Percentiles rank a stretch among this genome's conserved stretches.
Evolutionary conservation across 1,140 invertebrate genomes (phyloP).

Genomic region (Scylla paramamosain): DNA sequence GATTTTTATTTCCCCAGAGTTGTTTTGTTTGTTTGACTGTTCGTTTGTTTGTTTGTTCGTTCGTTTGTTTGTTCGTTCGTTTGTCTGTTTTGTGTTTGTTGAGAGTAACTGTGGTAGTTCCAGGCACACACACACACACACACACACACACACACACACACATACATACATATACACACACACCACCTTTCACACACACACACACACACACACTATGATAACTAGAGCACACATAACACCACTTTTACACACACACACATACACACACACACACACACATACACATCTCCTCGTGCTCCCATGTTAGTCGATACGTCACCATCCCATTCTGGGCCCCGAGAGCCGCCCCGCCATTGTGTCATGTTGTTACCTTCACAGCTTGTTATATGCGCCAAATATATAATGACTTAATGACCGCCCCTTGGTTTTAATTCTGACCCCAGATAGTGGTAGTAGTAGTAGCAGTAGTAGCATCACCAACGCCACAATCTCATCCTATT

Average conservation of each 20-base stretch:
- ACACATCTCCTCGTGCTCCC: not conserved
- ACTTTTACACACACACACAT: constrained; percentile 38
- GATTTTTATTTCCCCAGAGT: too few species aligned
- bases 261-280: constrained; percentile 37
- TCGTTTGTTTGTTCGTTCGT: not conserved
- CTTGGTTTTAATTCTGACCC: not conserved
- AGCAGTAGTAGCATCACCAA: too few species aligned
- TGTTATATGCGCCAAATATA: constrained; percentile 73
- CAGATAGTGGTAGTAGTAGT: not conserved
- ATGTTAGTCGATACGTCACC: not conserved
- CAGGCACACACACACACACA: constrained; percentile 47
- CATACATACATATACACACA: constrained; percentile 42
- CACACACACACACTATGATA: constrained; percentile 26
- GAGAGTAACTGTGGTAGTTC: not conserved
- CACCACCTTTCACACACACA: not conserved
- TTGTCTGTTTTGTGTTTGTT: not conserved
- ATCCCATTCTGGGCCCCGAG: constrained; percentile 34
- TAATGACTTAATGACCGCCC: constrained; percentile 41
- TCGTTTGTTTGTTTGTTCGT: not conserved
- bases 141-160: constrained; percentile 55
- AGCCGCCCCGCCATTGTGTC: constrained; percentile 55
- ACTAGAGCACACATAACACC: not conserved
- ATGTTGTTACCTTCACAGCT: constrained; percentile 68
- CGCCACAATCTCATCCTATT: too few species aligned
- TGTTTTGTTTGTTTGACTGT: not conserved